These are phyloP conservation scores for Cephus runcator DNA, from an alignment of 2,888 invertebrate genomes.

Conservation along the genomic window DNA sequence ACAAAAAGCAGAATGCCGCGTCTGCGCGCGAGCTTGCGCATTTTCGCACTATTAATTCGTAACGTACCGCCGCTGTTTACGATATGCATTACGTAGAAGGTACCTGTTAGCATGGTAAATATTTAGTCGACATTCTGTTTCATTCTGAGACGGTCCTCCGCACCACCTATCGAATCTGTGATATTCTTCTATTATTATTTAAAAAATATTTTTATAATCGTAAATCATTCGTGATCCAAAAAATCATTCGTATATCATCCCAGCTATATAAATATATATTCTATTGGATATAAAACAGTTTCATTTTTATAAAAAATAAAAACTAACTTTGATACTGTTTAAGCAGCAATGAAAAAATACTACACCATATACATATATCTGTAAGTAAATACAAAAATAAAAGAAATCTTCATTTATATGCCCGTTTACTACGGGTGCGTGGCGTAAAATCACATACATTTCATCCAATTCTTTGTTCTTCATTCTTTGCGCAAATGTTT, in stretches of 20 bases:
- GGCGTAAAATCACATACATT: not conserved
- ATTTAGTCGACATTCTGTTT: constrained; percentile 1
- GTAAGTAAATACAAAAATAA: not conserved
- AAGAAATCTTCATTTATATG: not conserved
- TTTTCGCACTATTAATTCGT: not conserved
- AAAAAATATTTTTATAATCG: not conserved
- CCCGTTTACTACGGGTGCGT: not conserved
- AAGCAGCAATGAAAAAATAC: not conserved
- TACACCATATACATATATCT: not conserved
- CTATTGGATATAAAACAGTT: not conserved
- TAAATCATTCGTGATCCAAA: not conserved
- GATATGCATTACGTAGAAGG: not conserved
- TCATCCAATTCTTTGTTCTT: not conserved
- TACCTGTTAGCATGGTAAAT: not conserved
- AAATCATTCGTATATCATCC: not conserved
- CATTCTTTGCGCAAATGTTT: not conserved
- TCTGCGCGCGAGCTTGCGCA: not conserved
- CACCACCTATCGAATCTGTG: not conserved
- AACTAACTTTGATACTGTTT: not conserved
- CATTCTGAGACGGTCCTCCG: not conserved
- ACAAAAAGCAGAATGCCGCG: not conserved
- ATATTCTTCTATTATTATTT: not conserved
- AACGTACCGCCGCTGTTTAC: not conserved
- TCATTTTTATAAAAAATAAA: too few relatives aligned
- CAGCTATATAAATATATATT: not conserved